These are phyloP conservation scores for Drosophila baimaii DNA, from an alignment of 1,140 invertebrate species.

Conservation along the genomic window DNA sequence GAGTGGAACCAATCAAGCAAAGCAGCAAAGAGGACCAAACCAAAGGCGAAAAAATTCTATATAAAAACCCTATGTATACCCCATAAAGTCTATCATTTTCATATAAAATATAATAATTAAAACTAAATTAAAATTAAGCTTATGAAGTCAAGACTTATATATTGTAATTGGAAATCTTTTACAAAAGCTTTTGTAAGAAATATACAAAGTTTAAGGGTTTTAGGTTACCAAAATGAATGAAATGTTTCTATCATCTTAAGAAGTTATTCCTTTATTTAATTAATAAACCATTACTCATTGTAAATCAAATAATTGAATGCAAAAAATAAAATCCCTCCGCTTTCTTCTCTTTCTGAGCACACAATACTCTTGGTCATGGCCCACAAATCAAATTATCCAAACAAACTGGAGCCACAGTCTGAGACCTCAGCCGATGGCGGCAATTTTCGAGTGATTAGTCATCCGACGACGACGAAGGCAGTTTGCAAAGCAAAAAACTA, in stretches of 20 bases:
- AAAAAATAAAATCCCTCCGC: background rate
- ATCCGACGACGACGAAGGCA: conserved; percentile 38
- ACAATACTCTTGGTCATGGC: background rate
- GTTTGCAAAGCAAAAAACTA: conserved; percentile 6
- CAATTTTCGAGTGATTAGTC: conserved; percentile 79
- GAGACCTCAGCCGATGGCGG: conserved; percentile 36
- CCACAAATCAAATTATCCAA: conserved; percentile 13
- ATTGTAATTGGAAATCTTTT: background rate
- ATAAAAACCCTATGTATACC: background rate
- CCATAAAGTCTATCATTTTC: background rate
- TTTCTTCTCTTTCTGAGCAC: background rate
- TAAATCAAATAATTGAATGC: background rate
- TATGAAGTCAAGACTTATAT: background rate
- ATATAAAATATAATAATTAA: background rate
- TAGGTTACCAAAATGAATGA: background rate
- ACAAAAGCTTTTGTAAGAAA: background rate
- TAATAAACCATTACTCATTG: background rate
- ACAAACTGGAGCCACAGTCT: conserved; percentile 44
- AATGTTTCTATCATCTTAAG: background rate
- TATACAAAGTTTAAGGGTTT: background rate
- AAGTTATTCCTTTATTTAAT: background rate
- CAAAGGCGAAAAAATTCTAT: conserved; percentile 31
- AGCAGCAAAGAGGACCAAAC: conserved; percentile 53
- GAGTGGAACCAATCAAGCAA: conserved; percentile 74
- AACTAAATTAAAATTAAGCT: background rate